Evolutionary conservation across 2,797 vertebrate species (phyloP).

Genomic region (Rhinogobio ventralis): DNA sequence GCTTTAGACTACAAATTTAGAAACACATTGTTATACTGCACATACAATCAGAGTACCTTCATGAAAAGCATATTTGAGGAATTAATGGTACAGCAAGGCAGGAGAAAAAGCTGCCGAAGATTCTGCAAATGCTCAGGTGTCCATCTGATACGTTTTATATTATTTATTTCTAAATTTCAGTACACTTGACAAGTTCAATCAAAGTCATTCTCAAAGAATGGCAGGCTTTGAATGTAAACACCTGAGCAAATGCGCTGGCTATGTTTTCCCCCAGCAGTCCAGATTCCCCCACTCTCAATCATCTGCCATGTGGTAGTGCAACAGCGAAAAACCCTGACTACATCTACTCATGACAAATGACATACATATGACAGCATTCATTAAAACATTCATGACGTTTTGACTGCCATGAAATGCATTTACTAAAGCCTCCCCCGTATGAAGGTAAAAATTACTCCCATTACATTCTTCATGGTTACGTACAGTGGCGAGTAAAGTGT

Average conservation of each 20-base stretch:
- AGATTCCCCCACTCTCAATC: constrained; percentile 24
- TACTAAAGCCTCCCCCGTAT: constrained; percentile 25
- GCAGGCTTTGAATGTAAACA: constrained; percentile 16
- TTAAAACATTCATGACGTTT: constrained; percentile 40
- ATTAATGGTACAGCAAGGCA: not conserved
- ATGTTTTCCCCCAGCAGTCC: not conserved
- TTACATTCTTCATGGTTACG: constrained; percentile 71
- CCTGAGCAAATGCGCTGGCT: constrained; percentile 13
- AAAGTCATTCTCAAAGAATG: not conserved
- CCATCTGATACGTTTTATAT: not conserved
- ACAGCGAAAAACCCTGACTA: constrained; percentile 35
- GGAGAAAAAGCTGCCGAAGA: not conserved
- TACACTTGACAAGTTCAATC: not conserved
- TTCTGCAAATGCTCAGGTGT: not conserved
- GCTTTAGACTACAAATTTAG: not conserved
- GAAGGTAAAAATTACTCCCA: constrained; percentile 22
- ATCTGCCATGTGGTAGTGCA: constrained; percentile 33
- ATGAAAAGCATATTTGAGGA: not conserved
- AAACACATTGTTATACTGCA: not conserved
- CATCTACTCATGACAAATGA: constrained; percentile 39
- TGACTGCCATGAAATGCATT: constrained; percentile 51
- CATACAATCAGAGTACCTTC: not conserved
- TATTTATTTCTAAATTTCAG: not conserved
- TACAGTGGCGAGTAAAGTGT: constrained; percentile 76
- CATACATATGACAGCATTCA: constrained; percentile 44